Conservation (phyloP, 1,140 invertebrate species). For the Caerostris extrusa region DNA sequence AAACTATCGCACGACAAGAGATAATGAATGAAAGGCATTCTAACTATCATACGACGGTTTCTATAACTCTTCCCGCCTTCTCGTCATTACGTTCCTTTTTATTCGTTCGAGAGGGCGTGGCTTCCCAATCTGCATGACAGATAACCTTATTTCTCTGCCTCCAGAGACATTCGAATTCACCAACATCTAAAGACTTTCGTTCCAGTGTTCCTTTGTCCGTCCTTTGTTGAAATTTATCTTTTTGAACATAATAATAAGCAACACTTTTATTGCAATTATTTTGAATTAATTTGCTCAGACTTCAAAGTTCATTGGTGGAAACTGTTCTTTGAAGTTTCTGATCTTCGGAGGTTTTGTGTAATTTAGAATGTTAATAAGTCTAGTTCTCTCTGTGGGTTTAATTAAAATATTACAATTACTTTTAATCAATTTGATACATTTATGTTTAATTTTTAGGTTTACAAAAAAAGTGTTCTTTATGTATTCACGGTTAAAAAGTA, state of each 20-base stretch:
- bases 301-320: background rate
- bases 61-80: background rate
- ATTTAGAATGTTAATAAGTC: too few species aligned
- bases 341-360: background rate
- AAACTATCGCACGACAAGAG: conserved; percentile 5
- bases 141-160: background rate
- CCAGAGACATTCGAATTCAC: background rate
- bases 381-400: too few species aligned
- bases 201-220: background rate
- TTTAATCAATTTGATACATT: too few species aligned
- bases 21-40: conserved; percentile 9
- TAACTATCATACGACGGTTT: background rate
- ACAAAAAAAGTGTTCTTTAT: too few species aligned
- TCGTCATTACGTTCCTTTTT: conserved; percentile 13
- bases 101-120: background rate
- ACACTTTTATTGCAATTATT: background rate
- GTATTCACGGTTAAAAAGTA: too few species aligned
- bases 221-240: conserved; percentile 12
- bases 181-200: background rate
- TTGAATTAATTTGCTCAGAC: background rate
- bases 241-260: background rate
- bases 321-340: background rate
- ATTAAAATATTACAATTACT: too few species aligned
- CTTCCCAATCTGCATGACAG: background rate
- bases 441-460: too few species aligned